Evolutionary conservation across 2,888 invertebrate species (phyloP), one percentile per base, ranked within the genome.

Genomic region (Shargacucullia verbasci): DNA sequence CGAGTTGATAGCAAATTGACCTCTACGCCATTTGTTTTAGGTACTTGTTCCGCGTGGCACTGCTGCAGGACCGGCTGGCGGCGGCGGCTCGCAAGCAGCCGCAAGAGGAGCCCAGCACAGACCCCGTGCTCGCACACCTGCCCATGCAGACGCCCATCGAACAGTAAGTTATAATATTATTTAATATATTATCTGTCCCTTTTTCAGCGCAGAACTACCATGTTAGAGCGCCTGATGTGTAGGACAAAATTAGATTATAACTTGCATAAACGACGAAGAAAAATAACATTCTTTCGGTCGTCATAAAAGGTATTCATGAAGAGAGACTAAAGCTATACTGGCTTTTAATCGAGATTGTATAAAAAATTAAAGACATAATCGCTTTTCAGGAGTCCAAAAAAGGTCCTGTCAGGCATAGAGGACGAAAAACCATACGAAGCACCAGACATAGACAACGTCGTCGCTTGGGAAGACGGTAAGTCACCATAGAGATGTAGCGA

Each of bases 21-120:
- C 1, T 1, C 20, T 10, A 38, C 11, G 10, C 1, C 4, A 5
- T 1, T 43, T 10, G n/a, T 27, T 8, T 0, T 78, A 95, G 95
- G 45, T 98, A 97, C 86, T 94, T 97, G 79, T 98, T 97, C 91
- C 96, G 97, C 81, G 96, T 97, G 80, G 97, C 97, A n/a, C 88
- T 97, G 43, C 88, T 97, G 1, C 96, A 97, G 79, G 96, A 97
- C 85, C 95, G 96, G 2, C 94, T 97, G 75, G 96, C 96, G 7
- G 95, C 96, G 29, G 95, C 95, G 60, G 94, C 96, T 46, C 95
- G 95, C 38, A 87, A 94, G 65, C 95, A 95, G 70, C 86, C 89
- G 0, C n/a, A 60, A 0, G 83, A 81, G 1, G 78, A 78, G 37
- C 64, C 79, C 12, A 73, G 84, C 11, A 70, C 72, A 0, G 93